A percentile compares a stretch with the other conserved stretches of the same genome.
Evolutionary conservation across 1,140 invertebrate species (phyloP).

Genomic region (Fopius arisanus): DNA sequence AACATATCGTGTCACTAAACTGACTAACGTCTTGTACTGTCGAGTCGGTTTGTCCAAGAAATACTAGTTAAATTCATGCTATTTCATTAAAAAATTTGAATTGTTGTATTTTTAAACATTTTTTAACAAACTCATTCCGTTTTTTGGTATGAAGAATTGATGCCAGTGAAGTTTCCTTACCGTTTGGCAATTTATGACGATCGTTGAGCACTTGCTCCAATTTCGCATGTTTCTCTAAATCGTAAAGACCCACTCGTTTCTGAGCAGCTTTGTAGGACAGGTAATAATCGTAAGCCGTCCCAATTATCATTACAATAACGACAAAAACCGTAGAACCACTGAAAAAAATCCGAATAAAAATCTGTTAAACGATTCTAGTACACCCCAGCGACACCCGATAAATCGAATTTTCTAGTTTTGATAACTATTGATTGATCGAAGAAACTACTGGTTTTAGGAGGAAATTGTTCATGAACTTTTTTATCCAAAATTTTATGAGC

Average conservation of each 20-base stretch:
- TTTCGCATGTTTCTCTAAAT: constrained; percentile 58
- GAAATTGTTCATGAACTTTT: too few relatives aligned
- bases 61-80: too few relatives aligned
- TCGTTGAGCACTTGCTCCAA: constrained; percentile 49
- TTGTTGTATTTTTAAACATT: too few relatives aligned
- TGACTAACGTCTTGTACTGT: constrained; percentile 23
- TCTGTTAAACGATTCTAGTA: constrained; percentile 19
- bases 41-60: neutral
- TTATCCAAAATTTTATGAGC: too few relatives aligned
- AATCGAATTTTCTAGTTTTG: neutral
- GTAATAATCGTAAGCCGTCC: constrained; percentile 61
- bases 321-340: constrained; percentile 70
- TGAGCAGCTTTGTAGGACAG: constrained; percentile 45
- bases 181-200: constrained; percentile 52
- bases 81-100: too few relatives aligned
- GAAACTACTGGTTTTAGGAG: too few relatives aligned
- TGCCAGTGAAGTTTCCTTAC: constrained; percentile 49
- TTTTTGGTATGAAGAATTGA: too few relatives aligned
- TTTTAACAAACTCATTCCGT: too few relatives aligned
- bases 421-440: too few relatives aligned
- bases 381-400: too few relatives aligned
- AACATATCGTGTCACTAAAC: constrained; percentile 37
- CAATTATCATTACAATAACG: constrained; percentile 67
- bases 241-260: constrained; percentile 46
- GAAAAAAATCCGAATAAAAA: constrained; percentile 42